phyloP scores from a whole-genome alignment of 2,797 vertebrate genomes.

The Propithecus perrieri region DNA sequence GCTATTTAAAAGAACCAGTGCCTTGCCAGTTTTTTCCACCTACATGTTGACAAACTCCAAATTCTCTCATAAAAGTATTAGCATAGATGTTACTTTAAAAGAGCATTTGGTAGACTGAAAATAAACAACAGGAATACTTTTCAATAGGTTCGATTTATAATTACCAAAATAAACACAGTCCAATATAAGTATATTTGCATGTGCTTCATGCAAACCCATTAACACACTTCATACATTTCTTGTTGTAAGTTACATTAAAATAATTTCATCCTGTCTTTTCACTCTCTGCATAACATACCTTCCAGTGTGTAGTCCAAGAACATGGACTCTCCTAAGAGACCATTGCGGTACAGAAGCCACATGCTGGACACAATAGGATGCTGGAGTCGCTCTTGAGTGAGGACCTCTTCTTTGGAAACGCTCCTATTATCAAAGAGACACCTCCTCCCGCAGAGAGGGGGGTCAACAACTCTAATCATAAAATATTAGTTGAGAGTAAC shows the following conservation, averaged over 20 bases:
- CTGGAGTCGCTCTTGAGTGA: neutral
- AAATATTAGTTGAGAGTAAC: conserved; percentile 28
- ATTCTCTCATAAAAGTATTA: conserved; percentile 55
- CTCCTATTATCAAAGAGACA: conserved; percentile 44
- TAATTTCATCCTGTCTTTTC: neutral
- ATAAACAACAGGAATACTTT: conserved; percentile 36
- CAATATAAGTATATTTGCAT: neutral
- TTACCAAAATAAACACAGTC: conserved; percentile 18
- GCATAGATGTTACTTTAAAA: conserved; percentile 20
- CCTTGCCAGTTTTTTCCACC: conserved; percentile 45
- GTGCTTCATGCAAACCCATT: neutral
- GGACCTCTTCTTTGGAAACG: conserved; percentile 43
- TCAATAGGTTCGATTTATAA: neutral
- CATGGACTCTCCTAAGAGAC: neutral
- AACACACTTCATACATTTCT: conserved; percentile 19
- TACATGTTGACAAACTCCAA: conserved; percentile 52
- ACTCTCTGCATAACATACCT: conserved; percentile 67
- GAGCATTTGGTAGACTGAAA: conserved; percentile 30
- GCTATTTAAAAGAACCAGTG: neutral
- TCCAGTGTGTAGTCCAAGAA: conserved; percentile 3
- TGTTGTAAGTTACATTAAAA: neutral
- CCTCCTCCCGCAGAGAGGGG: neutral
- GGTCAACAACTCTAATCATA: neutral
- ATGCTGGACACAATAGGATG: neutral
- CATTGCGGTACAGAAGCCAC: conserved; percentile 1